Evolutionary conservation across 2,113 vertebrate genomes (phyloP), one percentile per base, ranked within the genome.

Genomic region (Nestor notabilis): DNA sequence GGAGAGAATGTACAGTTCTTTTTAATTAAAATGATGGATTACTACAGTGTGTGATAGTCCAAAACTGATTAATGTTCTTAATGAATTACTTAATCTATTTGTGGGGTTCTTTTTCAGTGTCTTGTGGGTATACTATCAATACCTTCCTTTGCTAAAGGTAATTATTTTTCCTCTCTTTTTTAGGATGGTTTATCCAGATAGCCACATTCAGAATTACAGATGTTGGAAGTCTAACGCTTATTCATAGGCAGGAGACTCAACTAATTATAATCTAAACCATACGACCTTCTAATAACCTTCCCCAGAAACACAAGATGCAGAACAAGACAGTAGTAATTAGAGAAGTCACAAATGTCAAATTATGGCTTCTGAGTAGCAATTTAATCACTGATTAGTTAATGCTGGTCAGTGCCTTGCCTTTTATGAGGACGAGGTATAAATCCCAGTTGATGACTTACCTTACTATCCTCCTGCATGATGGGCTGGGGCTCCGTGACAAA

Each of bases 1-100:
- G 41, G 17, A 47, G 60, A 94, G 86, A 89, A 91, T 64, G 27
- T 72, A 82, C 1, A 3, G 47, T 63, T 97, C 58, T 53, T 96
- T 84, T 92, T 97, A 90, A 96, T 97, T 97, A 96, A 96, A 97
- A 94, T 87, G 82, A 96, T 94, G 83, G 58, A 95, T 94, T 96
- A 74, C 24, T 76, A 89, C 70, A 41, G 37, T 28, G 58, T 93
- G 21, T 83, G 58, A 76, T 92, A 90, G 61, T 92, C 78, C 27
- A 28, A 66, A 94, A 95, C 91, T 80, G 85, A 96, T 71, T 86
- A 96, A 96, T 63, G n/a, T 71, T 95, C 77, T 93, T 93, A 82
- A 85, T 93, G 20, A 97, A 85, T 90, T 93, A 52, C 66, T 88
- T 78, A 92, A 90, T 92, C 81, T 84, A 88, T 95, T 65, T 87